Conservation (phyloP, 1,140 invertebrate species). For the Phymastichus coffea region DNA sequence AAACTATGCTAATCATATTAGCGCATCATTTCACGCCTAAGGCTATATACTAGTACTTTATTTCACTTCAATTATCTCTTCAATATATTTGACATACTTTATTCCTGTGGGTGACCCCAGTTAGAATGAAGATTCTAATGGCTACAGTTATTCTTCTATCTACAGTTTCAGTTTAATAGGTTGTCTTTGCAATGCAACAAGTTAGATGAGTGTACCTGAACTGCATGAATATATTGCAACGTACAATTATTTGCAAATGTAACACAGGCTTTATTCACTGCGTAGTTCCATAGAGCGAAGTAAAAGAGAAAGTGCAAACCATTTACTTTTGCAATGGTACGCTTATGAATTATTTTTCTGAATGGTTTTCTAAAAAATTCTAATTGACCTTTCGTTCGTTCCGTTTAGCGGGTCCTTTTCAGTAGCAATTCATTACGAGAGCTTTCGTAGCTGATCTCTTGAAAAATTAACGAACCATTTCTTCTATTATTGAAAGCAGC, state of each 20-base stretch:
- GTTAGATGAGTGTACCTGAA: too few species aligned
- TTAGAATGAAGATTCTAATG: background rate
- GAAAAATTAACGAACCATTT: background rate
- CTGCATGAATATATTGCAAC: slow-evolving; percentile 5
- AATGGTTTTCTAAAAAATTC: background rate
- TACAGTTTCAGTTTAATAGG: too few species aligned
- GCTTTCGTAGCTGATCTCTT: background rate
- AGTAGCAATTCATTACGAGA: background rate
- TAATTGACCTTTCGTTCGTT: background rate
- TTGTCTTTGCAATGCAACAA: too few species aligned
- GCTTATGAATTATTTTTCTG: background rate
- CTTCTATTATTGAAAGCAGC: background rate
- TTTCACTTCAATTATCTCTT: background rate
- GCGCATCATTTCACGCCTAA: background rate
- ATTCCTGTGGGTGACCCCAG: too few species aligned
- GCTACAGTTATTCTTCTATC: too few species aligned
- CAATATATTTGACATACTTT: background rate
- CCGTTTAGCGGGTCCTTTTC: background rate
- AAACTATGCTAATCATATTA: background rate
- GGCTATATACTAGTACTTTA: background rate
- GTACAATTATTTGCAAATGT: background rate
- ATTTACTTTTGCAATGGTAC: too few species aligned
- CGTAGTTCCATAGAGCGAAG: too few species aligned
- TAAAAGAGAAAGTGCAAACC: too few species aligned
- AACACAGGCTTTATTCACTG: too few species aligned